Percentiles rank a stretch among this genome's conserved stretches.
Conservation (phyloP, 2,888 invertebrate genomes). For the Atethmia centrago region DNA sequence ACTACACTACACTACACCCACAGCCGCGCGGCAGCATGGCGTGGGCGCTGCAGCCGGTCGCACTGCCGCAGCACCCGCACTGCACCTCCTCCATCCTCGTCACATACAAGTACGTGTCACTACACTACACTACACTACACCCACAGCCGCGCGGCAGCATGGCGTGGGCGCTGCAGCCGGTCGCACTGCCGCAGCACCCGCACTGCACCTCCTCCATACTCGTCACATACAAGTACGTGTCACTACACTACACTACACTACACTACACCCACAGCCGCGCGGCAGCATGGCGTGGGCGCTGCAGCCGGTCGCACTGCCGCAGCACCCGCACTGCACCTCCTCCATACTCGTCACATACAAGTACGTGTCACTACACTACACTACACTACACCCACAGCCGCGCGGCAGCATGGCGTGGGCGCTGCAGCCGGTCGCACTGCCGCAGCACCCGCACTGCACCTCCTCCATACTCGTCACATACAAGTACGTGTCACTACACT, state of each 20-base stretch:
- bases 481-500: slow-evolving; percentile 69
- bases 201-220: slow-evolving; percentile 93
- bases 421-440: slow-evolving; percentile 94
- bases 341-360: slow-evolving; percentile 94
- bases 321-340: slow-evolving; percentile 89
- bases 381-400: no score
- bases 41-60: slow-evolving; percentile 94
- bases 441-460: slow-evolving; percentile 85
- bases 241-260: not conserved
- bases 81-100: slow-evolving; percentile 95
- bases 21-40: slow-evolving; percentile 93
- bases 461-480: slow-evolving; percentile 94
- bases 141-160: slow-evolving; percentile 92
- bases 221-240: slow-evolving; percentile 89
- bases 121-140: not conserved
- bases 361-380: slow-evolving; percentile 61
- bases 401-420: slow-evolving; percentile 96
- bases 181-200: slow-evolving; percentile 91
- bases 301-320: slow-evolving; percentile 93
- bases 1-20: no score
- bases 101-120: slow-evolving; percentile 81
- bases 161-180: slow-evolving; percentile 95
- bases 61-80: slow-evolving; percentile 90
- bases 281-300: slow-evolving; percentile 96
- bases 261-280: no score